Percentiles rank a stretch among this genome's conserved stretches.
Conservation (phyloP, 2,888 invertebrate genomes). For the Podabrus alpinus region DNA sequence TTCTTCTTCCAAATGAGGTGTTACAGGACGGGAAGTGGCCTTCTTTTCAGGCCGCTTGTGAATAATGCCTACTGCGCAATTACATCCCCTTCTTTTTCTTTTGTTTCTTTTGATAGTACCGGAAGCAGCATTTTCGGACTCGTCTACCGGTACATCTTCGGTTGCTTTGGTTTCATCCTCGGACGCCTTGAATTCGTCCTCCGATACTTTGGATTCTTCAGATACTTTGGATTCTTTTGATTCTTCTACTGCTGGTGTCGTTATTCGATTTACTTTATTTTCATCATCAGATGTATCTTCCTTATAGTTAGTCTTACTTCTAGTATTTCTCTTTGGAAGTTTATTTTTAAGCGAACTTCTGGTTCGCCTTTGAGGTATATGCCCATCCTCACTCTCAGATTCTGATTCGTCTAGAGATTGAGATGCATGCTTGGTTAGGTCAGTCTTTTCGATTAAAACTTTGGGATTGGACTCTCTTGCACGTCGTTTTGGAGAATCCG, state of each 20-base stretch:
- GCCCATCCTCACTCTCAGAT: conserved; percentile 3
- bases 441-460: conserved; percentile 44
- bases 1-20: conserved; percentile 22
- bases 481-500: conserved; percentile 28
- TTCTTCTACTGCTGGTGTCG: neutral
- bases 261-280: neutral
- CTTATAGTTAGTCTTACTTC: conserved; percentile 10
- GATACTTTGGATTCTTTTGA: neutral
- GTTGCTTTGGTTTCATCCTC: neutral
- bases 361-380: neutral
- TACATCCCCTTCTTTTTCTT: conserved; percentile 17
- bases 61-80: conserved; percentile 42
- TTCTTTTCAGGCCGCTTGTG: conserved; percentile 51
- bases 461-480: conserved; percentile 42
- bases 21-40: conserved; percentile 24
- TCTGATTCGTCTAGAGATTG: conserved; percentile 12
- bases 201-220: neutral
- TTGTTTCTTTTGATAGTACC: conserved; percentile 2
- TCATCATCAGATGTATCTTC: conserved; percentile 7
- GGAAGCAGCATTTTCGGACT: neutral
- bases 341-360: neutral
- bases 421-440: conserved; percentile 44
- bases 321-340: neutral
- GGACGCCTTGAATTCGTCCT: neutral
- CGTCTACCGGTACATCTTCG: neutral